phyloP scores from a whole-genome alignment of 2,797 vertebrate genomes.

The Sebastes cheni region DNA sequence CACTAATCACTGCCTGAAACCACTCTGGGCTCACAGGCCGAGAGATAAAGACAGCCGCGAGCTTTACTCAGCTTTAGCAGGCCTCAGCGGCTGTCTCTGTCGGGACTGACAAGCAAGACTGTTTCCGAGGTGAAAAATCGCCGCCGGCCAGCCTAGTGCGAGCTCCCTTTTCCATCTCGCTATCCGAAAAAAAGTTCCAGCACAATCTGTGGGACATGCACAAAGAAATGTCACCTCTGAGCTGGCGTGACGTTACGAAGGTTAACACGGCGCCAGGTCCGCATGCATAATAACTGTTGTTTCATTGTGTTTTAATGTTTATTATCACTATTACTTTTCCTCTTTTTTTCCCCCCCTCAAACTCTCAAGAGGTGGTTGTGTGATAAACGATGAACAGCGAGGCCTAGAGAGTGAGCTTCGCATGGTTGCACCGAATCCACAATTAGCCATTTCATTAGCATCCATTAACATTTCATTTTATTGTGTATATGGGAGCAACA shows the following conservation, averaged over 20 bases:
- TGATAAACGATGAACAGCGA: constrained; percentile 72
- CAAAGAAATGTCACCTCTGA: constrained; percentile 74
- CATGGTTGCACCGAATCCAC: constrained; percentile 77
- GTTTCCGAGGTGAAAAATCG: constrained; percentile 71
- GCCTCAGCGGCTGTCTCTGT: constrained; percentile 68
- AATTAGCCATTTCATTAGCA: constrained; percentile 85
- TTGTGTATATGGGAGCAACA: constrained; percentile 71
- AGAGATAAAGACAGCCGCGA: constrained; percentile 77
- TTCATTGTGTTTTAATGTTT: constrained; percentile 69
- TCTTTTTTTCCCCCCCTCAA: not conserved
- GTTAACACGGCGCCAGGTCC: constrained; percentile 25
- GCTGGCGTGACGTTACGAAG: constrained; percentile 32
- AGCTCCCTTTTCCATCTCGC: constrained; percentile 59
- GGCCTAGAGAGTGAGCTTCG: constrained; percentile 64
- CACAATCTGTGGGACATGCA: constrained; percentile 44
- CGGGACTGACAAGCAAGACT: constrained; percentile 70
- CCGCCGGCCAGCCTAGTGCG: constrained; percentile 60
- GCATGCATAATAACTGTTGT: constrained; percentile 54
- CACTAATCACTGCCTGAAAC: constrained; percentile 79
- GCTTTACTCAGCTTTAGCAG: constrained; percentile 75
- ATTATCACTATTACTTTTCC: constrained; percentile 46
- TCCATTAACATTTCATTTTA: constrained; percentile 83
- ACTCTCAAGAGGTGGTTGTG: constrained; percentile 65
- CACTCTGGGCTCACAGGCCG: constrained; percentile 74
- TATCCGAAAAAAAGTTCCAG: constrained; percentile 59